These are phyloP conservation scores for Picus viridis DNA, from an alignment of 2,797 vertebrate genomes.

Conservation along the genomic window DNA sequence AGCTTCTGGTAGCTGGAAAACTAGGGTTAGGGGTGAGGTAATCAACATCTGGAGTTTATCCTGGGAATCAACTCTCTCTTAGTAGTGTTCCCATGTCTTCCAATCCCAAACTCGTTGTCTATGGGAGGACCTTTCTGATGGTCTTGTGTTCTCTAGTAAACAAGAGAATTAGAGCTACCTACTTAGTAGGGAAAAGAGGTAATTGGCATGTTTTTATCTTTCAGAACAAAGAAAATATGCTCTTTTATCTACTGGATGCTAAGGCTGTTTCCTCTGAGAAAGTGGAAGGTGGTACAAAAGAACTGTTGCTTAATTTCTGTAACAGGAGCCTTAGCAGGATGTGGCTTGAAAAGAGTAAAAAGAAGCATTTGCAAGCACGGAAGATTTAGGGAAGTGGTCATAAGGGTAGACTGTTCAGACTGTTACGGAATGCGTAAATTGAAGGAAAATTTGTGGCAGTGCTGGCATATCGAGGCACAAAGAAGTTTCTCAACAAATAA, in stretches of 20 bases:
- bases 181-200: neutral
- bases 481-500: neutral
- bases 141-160: neutral
- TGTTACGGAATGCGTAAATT: neutral
- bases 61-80: neutral
- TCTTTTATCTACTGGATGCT: neutral
- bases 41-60: neutral
- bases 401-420: neutral
- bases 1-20: neutral
- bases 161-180: neutral
- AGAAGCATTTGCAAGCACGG: neutral
- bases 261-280: neutral
- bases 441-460: neutral
- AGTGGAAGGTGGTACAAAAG: neutral
- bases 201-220: neutral
- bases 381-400: neutral
- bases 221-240: neutral
- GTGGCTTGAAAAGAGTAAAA: neutral
- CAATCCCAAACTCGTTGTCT: neutral
- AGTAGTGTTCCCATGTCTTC: neutral
- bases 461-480: neutral
- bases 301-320: neutral
- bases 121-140: neutral
- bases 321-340: neutral
- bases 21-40: neutral